phyloP scores from a whole-genome alignment of 2,113 vertebrate species.

The zebrafish (Danio rerio) region GRCz12tu NC_133197.1:34148001-34148500 shows the following conservation, averaged over 20 bases:
- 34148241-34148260: neutral
- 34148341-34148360: constrained; percentile 97
- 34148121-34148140: constrained; percentile 98
- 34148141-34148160: constrained; percentile 90
- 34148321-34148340: constrained; percentile 96
- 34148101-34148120: constrained; percentile 79
- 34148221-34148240: neutral
- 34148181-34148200: constrained; percentile 99
- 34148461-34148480: neutral
- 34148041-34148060: too few relatives aligned
- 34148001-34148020: too few relatives aligned
- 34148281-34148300: constrained; percentile 83
- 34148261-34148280: neutral
- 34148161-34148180: constrained; percentile 95
- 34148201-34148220: constrained; percentile 66
- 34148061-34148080: neutral
- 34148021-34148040: too few relatives aligned
- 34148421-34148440: neutral
- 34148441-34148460: neutral
- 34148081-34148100: neutral
- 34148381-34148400: constrained; percentile 97
- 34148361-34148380: constrained; percentile 99
- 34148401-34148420: constrained; percentile 86
- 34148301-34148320: constrained; percentile 92
- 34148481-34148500: neutral